phyloP scores from a whole-genome alignment of 2,113 vertebrate genomes.

The Pachypanchax playfairii region DNA sequence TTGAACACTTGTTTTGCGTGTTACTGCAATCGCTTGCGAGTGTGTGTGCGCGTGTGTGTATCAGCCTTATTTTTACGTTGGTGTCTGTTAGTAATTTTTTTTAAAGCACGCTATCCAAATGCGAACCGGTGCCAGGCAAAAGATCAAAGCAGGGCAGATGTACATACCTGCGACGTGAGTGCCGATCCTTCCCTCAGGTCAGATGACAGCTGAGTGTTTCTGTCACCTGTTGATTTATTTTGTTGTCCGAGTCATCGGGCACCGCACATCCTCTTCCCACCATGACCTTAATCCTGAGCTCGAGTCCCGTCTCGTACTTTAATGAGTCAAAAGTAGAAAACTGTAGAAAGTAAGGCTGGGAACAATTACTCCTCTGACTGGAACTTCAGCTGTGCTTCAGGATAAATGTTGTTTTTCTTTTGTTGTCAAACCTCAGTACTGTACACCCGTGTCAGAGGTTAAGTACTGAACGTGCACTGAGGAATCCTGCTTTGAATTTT shows the following conservation, averaged over 20 bases:
- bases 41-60: slow-evolving; percentile 57
- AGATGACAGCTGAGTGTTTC: slow-evolving; percentile 79
- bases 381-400: slow-evolving; percentile 20
- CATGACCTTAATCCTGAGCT: slow-evolving; percentile 35
- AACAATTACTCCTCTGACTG: slow-evolving; percentile 32
- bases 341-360: slow-evolving; percentile 23
- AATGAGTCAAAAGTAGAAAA: slow-evolving; percentile 32
- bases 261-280: slow-evolving; percentile 2
- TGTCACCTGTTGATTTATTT: slow-evolving; percentile 80
- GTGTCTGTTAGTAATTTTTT: slow-evolving; percentile 66
- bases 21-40: slow-evolving; percentile 65
- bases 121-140: slow-evolving; percentile 66
- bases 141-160: slow-evolving; percentile 81
- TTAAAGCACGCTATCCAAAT: slow-evolving; percentile 54
- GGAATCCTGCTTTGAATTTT: neutral
- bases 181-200: slow-evolving; percentile 70
- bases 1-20: slow-evolving; percentile 77
- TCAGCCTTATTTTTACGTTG: slow-evolving; percentile 47
- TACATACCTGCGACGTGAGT: slow-evolving; percentile 80
- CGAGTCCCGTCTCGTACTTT: slow-evolving; percentile 32
- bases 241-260: slow-evolving; percentile 49
- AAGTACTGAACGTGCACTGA: neutral
- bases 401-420: neutral
- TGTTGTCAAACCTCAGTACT: slow-evolving; percentile 10
- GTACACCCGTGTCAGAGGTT: neutral